Conservation (phyloP, 2,888 invertebrate species). For the Melieria picta region DNA sequence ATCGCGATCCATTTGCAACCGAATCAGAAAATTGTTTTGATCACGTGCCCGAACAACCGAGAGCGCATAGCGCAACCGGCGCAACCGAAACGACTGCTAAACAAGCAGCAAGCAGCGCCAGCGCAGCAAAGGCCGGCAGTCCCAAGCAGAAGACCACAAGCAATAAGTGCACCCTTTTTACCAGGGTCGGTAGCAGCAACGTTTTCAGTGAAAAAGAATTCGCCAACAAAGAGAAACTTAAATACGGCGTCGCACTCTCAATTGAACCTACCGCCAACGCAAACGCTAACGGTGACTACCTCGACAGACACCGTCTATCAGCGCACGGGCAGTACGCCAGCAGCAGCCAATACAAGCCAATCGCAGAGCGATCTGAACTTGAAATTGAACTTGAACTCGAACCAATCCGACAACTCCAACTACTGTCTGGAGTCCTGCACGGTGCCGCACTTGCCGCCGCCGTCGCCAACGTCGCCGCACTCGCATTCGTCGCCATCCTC, state of each 20-base stretch:
- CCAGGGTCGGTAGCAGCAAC: constrained; percentile 54
- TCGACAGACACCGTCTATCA: constrained; percentile 43
- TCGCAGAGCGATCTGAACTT: constrained; percentile 6
- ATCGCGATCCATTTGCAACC: constrained; percentile 34
- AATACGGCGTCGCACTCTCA: constrained; percentile 43
- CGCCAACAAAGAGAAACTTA: constrained; percentile 44
- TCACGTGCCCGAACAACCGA: constrained; percentile 42
- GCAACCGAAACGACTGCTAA: constrained; percentile 38
- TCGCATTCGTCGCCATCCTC: constrained; percentile 14
- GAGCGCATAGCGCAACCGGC: constrained; percentile 37
- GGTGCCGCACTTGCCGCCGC: constrained; percentile 15
- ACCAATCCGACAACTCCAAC: background rate
- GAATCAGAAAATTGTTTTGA: constrained; percentile 50
- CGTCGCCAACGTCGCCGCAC: constrained; percentile 17
- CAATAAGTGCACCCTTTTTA: constrained; percentile 62
- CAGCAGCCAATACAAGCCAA: constrained; percentile 27
- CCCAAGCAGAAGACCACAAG: constrained; percentile 39
- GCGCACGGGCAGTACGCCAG: constrained; percentile 42
- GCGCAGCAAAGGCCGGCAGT: constrained; percentile 25
- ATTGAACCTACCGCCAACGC: constrained; percentile 39
- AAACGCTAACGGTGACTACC: constrained; percentile 28
- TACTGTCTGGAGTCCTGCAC: constrained; percentile 25
- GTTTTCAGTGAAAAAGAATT: constrained; percentile 51
- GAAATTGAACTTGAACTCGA: constrained; percentile 12
- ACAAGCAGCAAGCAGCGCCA: constrained; percentile 36